Percentiles rank a stretch among this genome's conserved stretches.
phyloP scores from a whole-genome alignment of 2,797 vertebrate species.

The Phataginus tetradactyla region DNA sequence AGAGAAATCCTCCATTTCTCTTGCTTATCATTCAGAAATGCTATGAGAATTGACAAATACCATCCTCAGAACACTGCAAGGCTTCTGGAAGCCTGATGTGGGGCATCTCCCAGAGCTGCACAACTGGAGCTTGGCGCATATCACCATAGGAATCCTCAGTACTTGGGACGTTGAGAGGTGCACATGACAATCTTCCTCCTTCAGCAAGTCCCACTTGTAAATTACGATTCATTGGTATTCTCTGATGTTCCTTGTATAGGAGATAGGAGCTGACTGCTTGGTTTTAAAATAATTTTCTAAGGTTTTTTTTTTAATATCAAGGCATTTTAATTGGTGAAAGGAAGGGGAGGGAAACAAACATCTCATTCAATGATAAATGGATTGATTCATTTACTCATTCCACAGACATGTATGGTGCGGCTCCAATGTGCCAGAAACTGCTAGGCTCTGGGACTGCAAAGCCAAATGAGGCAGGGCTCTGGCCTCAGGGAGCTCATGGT shows the following conservation, averaged over 20 bases:
- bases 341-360: constrained; percentile 48
- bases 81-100: constrained; percentile 16
- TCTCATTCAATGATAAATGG: constrained; percentile 48
- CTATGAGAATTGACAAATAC: neutral
- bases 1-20: constrained; percentile 15
- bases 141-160: neutral
- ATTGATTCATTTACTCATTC: constrained; percentile 43
- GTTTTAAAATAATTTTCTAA: constrained; percentile 70
- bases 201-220: constrained; percentile 46
- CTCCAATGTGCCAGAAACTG: constrained; percentile 9
- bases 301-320: constrained; percentile 51
- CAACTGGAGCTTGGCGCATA: neutral
- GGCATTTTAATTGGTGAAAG: constrained; percentile 50
- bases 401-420: neutral
- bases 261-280: constrained; percentile 60
- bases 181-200: constrained; percentile 29
- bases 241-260: constrained; percentile 57
- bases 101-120: neutral
- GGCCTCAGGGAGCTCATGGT: neutral
- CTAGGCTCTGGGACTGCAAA: neutral
- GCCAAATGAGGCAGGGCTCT: neutral
- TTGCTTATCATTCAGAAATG: neutral
- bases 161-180: neutral
- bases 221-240: constrained; percentile 58
- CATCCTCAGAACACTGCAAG: constrained; percentile 8